Percentiles rank a stretch among this genome's conserved stretches.
phyloP scores from a whole-genome alignment of 1,140 invertebrate genomes.

The Papilio glaucus region DNA sequence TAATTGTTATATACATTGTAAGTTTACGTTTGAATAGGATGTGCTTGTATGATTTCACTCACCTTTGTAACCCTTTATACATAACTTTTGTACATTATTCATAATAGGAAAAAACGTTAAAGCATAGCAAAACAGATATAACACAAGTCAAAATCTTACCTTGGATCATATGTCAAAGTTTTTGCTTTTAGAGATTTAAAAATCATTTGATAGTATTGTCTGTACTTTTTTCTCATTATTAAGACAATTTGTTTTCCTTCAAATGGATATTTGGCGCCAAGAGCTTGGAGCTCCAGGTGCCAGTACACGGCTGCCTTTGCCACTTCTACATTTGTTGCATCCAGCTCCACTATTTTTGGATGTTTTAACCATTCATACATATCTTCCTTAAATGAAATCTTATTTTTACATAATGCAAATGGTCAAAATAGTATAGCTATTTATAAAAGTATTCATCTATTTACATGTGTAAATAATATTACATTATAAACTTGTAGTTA shows the following conservation, averaged over 20 bases:
- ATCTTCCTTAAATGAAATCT: conserved; percentile 59
- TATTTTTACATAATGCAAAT: conserved; percentile 17
- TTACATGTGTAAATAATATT: neutral
- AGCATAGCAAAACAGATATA: too few species aligned
- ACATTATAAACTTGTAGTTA: neutral
- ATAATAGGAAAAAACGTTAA: too few species aligned
- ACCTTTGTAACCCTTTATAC: too few species aligned
- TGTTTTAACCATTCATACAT: conserved; percentile 79
- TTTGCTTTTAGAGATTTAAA: conserved; percentile 78
- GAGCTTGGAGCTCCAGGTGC: conserved; percentile 64
- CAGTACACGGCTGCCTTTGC: conserved; percentile 73
- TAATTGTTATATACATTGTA: too few species aligned
- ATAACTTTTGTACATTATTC: too few species aligned
- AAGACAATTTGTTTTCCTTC: conserved; percentile 77
- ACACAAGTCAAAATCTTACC: conserved; percentile 49
- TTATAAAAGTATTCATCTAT: too few species aligned
- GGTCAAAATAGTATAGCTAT: conserved; percentile 5
- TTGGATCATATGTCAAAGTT: conserved; percentile 74
- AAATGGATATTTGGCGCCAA: conserved; percentile 66
- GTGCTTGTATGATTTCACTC: too few species aligned
- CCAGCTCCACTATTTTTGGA: conserved; percentile 76
- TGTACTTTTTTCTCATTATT: conserved; percentile 79
- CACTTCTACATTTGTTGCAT: conserved; percentile 73
- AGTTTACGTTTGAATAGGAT: too few species aligned
- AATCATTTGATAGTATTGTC: conserved; percentile 79